Evolutionary conservation across 2,113 vertebrate species (phyloP).

Genomic region (Agapornis roseicollis): DNA sequence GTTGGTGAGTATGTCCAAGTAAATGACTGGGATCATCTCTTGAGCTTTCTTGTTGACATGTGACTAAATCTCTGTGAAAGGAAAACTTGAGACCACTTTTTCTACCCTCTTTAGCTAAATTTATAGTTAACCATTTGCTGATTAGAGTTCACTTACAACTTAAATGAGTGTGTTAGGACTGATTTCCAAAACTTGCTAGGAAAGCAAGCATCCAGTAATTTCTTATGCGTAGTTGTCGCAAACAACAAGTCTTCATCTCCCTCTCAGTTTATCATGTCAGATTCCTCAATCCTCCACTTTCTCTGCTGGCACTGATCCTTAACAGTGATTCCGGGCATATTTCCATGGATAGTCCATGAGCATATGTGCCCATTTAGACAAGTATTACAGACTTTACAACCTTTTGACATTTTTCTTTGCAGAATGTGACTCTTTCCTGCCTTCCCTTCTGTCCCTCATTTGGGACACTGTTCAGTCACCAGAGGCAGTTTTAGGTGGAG

Average conservation of each 20-base stretch:
- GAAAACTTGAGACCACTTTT: neutral
- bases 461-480: neutral
- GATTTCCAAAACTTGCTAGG: neutral
- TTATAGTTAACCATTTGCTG: neutral
- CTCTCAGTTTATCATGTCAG: neutral
- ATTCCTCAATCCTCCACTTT: neutral
- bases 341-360: accelerated
- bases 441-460: neutral
- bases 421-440: neutral
- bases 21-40: neutral
- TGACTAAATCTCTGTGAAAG: neutral
- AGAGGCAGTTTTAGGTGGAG: neutral
- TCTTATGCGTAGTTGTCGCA: neutral
- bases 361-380: neutral
- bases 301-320: neutral
- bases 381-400: neutral
- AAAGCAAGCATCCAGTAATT: neutral
- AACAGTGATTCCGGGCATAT: neutral
- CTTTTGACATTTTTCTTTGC: neutral
- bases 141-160: neutral
- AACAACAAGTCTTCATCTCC: neutral
- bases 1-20: neutral
- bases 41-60: neutral
- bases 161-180: neutral
- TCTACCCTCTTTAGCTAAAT: neutral